Conservation (phyloP, 1,140 invertebrate species). For the Zaprionus africanus region DNA sequence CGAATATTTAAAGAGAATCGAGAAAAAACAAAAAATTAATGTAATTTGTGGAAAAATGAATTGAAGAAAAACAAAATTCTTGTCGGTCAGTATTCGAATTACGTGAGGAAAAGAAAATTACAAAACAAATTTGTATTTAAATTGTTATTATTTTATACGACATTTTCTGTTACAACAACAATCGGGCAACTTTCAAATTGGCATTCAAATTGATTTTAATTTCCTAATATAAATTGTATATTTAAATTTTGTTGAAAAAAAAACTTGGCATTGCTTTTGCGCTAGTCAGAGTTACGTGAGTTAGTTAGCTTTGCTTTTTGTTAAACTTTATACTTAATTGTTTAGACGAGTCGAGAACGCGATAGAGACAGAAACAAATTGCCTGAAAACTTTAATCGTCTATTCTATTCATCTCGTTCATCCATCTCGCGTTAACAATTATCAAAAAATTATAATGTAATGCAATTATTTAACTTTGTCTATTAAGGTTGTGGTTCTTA, state of each 20-base stretch:
- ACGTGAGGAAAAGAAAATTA: constrained; percentile 66
- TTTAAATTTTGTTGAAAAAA: constrained; percentile 19
- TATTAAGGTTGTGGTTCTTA: constrained; percentile 82
- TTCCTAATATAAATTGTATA: constrained; percentile 38
- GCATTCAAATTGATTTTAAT: constrained; percentile 42
- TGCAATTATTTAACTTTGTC: constrained; percentile 72
- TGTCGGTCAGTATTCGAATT: constrained; percentile 80
- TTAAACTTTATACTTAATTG: constrained; percentile 45
- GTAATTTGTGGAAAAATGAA: constrained; percentile 52
- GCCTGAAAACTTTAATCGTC: neutral
- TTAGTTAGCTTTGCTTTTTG: constrained; percentile 63
- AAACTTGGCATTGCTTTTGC: constrained; percentile 53
- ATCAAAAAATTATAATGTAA: constrained; percentile 45
- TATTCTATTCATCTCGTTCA: constrained; percentile 40
- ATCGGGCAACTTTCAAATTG: constrained; percentile 51
- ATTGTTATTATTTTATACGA: constrained; percentile 40
- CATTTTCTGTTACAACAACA: constrained; percentile 33
- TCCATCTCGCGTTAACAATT: constrained; percentile 47
- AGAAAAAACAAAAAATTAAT: constrained; percentile 39
- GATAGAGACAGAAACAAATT: neutral
- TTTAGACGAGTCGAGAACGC: neutral
- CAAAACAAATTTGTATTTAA: constrained; percentile 38
- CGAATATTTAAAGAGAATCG: constrained; percentile 59
- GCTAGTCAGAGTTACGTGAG: constrained; percentile 71
- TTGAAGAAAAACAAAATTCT: constrained; percentile 58